Base-by-base conservation (phyloP, 2,888 invertebrate species). In the Incurvaria masculella region DNA sequence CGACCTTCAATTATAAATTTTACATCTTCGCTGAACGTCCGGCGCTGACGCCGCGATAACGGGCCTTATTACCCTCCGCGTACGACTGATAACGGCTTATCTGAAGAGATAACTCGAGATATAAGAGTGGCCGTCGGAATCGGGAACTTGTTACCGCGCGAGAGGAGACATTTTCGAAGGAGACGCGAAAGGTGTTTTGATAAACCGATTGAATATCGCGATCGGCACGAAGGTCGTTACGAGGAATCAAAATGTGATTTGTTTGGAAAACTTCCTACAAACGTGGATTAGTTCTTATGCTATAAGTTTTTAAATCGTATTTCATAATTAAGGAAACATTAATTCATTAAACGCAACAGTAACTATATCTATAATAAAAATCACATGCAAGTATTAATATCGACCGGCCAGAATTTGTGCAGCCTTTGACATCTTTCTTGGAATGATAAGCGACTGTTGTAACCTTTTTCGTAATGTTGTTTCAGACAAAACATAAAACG, bases 1-100 rank as follows among this genome's bases (percentile, higher is more conserved):
- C 76, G 74, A 65, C 69, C 68, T 69, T 69, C 76, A 79, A 79
- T 79, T 79, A 79, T 75, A 74, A 78, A 78, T 54, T 57, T 56
- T 51, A 55, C 52, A 56, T 56, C 57, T 51, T 44, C 42, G 39
- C 21, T 8, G 4, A 33, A 33, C 8, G 23, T 14, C 14, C 8
- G 11, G 11, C 33, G 33, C 4, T 14, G 6, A 33, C 8, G 14
- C 33, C 11, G 3, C 11, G 14, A 33, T n/a, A 14, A 3, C 14
- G 14, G 14, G 8, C 33, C 33, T 33, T 33, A 33, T 33, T 4
- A 14, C 8, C 11, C 14, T 3, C 4, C 11, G 14, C 3, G 3
- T 33, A 33, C 8, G 33, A 14, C 11, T 14, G 33, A 33, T 33
- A 33, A 33, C 33, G 14, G 11, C 33, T 33, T 33, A 33, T 33